Conservation (phyloP, 1,140 invertebrate species). For the Pollicipes pollicipes region DNA sequence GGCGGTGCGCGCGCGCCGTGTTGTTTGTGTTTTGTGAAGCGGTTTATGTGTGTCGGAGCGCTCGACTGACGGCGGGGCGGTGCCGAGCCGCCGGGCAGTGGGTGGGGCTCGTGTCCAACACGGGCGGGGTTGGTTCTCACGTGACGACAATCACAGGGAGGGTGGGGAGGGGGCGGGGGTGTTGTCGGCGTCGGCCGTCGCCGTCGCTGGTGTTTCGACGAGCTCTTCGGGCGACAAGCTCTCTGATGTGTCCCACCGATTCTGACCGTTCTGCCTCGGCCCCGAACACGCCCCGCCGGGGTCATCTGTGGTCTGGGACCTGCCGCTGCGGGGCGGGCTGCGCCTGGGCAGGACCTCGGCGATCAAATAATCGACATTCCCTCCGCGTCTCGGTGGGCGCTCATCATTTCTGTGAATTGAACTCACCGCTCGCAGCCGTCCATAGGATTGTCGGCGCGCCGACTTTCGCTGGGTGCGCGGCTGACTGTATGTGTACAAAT, state of each 20-base stretch:
- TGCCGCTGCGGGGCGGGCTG: no score
- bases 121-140: no score
- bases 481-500: not conserved
- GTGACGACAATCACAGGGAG: no score
- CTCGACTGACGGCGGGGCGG: not conserved
- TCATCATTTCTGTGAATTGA: no score
- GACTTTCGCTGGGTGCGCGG: no score
- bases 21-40: not conserved
- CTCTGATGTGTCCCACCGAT: not conserved
- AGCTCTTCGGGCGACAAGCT: not conserved
- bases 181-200: not conserved
- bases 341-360: not conserved
- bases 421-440: no score
- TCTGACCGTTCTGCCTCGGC: no score
- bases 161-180: no score
- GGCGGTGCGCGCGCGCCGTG: no score
- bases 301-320: no score
- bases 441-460: no score
- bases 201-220: not conserved
- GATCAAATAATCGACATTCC: not conserved
- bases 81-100: not conserved
- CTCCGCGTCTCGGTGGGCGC: not conserved
- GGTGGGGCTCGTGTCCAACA: not conserved
- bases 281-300: no score
- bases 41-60: not conserved